These are phyloP conservation scores for Clanis bilineata DNA, from an alignment of 2,888 invertebrate genomes.

Conservation along the genomic window DNA sequence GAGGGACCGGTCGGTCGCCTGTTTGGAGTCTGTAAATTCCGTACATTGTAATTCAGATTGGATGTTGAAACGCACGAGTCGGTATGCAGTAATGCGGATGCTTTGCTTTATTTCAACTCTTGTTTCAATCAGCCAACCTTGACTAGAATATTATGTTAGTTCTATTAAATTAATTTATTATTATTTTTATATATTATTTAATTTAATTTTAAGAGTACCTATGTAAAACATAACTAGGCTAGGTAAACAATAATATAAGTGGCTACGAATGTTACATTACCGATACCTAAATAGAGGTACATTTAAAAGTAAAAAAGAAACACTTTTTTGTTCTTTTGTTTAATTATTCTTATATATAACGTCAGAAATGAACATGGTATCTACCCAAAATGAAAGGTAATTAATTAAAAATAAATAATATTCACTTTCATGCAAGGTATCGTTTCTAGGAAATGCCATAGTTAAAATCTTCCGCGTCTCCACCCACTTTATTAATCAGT, in stretches of 20 bases:
- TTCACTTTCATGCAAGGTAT: conserved; percentile 22
- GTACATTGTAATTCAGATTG: conserved; percentile 78
- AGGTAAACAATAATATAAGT: too few species aligned
- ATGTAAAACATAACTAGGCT: too few species aligned
- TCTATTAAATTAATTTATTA: background rate
- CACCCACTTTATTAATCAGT: conserved; percentile 78
- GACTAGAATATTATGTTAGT: conserved; percentile 23
- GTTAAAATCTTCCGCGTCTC: conserved; percentile 71
- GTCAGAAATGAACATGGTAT: background rate
- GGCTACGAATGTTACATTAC: too few species aligned
- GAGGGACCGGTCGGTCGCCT: conserved; percentile 44
- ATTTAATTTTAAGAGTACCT: too few species aligned
- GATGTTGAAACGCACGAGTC: conserved; percentile 72
- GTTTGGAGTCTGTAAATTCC: conserved; percentile 63
- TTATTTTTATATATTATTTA: background rate
- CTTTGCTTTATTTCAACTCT: conserved; percentile 33
- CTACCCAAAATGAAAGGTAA: background rate
- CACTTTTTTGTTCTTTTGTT: too few species aligned
- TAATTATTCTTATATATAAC: background rate
- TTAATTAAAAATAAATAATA: conserved; percentile 1
- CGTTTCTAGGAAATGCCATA: conserved; percentile 67
- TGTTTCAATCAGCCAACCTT: conserved; percentile 38
- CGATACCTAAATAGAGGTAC: too few species aligned
- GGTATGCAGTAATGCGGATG: conserved; percentile 75
- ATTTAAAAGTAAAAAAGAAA: too few species aligned